Conservation (phyloP, 2,797 vertebrate genomes). For the Brachyrhaphis roseni region DNA sequence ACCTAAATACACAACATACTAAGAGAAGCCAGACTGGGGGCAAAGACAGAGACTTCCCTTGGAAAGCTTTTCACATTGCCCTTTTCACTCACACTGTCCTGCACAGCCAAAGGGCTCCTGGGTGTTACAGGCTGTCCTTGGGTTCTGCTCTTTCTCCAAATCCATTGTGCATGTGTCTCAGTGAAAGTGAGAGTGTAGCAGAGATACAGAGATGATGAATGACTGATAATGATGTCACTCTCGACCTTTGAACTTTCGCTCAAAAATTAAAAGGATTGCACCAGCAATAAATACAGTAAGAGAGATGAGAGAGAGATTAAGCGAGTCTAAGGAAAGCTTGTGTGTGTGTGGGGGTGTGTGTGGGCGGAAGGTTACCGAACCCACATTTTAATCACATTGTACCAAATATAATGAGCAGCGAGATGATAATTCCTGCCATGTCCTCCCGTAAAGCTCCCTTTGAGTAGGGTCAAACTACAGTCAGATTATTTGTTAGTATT, state of each 20-base stretch:
- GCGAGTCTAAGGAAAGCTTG: slow-evolving; percentile 28
- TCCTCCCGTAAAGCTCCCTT: slow-evolving; percentile 7
- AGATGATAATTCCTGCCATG: slow-evolving; percentile 25
- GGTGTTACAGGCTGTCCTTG: slow-evolving; percentile 41
- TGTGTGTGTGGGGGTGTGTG: neutral
- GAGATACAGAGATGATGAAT: slow-evolving; percentile 25
- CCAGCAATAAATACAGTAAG: slow-evolving; percentile 35
- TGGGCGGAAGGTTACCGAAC: slow-evolving; percentile 29
- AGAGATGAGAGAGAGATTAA: slow-evolving; percentile 33
- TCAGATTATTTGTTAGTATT: slow-evolving; percentile 8
- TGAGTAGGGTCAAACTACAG: slow-evolving; percentile 9
- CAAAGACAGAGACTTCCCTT: slow-evolving; percentile 51
- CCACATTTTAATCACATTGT: slow-evolving; percentile 32
- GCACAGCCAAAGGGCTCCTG: slow-evolving; percentile 38
- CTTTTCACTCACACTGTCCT: slow-evolving; percentile 45
- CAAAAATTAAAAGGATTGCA: slow-evolving; percentile 60
- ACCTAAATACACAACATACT: slow-evolving; percentile 22
- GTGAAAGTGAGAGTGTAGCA: slow-evolving; percentile 1
- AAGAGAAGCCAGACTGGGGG: slow-evolving; percentile 37
- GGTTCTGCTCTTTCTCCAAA: slow-evolving; percentile 36
- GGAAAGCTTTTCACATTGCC: slow-evolving; percentile 48
- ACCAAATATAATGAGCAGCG: slow-evolving; percentile 28
- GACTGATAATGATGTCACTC: slow-evolving; percentile 55
- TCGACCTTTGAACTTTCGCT: slow-evolving; percentile 31
- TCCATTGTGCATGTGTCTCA: slow-evolving; percentile 14